Percentiles rank a stretch among this genome's conserved stretches.
Conservation (phyloP, 2,113 vertebrate species). For the Marcusenius ussheri region DNA sequence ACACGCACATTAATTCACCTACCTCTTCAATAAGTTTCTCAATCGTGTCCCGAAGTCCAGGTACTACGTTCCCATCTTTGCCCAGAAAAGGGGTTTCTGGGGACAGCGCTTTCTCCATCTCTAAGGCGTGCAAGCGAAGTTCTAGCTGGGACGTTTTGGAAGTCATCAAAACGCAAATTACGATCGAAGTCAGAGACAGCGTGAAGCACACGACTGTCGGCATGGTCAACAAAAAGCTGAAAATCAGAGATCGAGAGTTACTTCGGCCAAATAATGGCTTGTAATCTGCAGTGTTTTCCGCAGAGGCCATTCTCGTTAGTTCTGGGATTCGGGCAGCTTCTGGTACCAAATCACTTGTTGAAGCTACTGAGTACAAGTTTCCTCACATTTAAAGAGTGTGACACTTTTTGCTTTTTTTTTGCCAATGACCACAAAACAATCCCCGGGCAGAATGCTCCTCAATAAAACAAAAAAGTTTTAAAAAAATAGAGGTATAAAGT, state of each 20-base stretch:
- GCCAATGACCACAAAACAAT: not conserved
- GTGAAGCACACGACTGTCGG: conserved; percentile 63
- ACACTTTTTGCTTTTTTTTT: not conserved
- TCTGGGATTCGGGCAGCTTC: conserved; percentile 10
- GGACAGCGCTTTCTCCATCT: conserved; percentile 55
- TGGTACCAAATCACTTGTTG: not conserved
- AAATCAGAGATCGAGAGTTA: conserved; percentile 34
- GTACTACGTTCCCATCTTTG: conserved; percentile 55
- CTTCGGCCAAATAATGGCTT: conserved; percentile 44
- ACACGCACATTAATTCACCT: conserved; percentile 35
- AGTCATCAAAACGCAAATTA: conserved; percentile 73
- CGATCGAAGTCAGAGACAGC: conserved; percentile 65
- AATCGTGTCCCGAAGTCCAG: conserved; percentile 63
- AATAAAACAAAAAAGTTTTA: not conserved
- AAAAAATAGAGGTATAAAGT: not conserved
- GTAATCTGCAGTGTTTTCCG: conserved; percentile 34
- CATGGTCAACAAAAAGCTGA: conserved; percentile 48
- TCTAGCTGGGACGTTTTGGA: conserved; percentile 73
- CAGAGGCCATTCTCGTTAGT: conserved; percentile 48
- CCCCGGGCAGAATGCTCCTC: not conserved
- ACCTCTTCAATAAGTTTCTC: conserved; percentile 76
- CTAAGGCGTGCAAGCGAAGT: conserved; percentile 66
- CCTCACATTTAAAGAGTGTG: not conserved
- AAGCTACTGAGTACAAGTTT: not conserved
- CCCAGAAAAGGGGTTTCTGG: conserved; percentile 40